A percentile compares a stretch with the other conserved stretches of the same genome.
phyloP scores from a whole-genome alignment of 2,888 invertebrate species.

The Sarcophaga variegata region DNA sequence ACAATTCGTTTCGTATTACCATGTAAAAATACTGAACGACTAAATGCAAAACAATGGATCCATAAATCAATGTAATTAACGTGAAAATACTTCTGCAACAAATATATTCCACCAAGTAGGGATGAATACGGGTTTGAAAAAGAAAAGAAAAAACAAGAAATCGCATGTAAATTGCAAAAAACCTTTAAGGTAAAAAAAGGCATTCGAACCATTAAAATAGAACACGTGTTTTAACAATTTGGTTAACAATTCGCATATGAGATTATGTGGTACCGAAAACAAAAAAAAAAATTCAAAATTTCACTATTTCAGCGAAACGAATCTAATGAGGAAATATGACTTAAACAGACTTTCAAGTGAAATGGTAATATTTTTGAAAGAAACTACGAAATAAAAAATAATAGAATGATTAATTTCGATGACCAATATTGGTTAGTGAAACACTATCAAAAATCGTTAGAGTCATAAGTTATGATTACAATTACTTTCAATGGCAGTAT shows the following conservation, averaged over 20 bases:
- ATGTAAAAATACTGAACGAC: constrained; percentile 61
- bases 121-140: constrained; percentile 24
- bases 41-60: constrained; percentile 90
- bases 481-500: too few relatives aligned
- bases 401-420: background rate
- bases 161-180: constrained; percentile 38
- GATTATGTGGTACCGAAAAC: too few relatives aligned
- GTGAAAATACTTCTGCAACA: constrained; percentile 58
- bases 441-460: too few relatives aligned
- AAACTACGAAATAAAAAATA: background rate
- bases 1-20: constrained; percentile 58
- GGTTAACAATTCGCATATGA: constrained; percentile 42
- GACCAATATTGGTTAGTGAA: background rate
- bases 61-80: constrained; percentile 97
- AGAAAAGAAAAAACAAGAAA: constrained; percentile 6
- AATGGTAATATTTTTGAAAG: constrained; percentile 11
- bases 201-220: constrained; percentile 57
- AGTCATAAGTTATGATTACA: too few relatives aligned
- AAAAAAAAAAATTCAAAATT: constrained; percentile 11
- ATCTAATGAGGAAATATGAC: constrained; percentile 44
- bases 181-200: constrained; percentile 58
- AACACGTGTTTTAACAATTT: constrained; percentile 67
- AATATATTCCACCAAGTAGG: constrained; percentile 47
- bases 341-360: constrained; percentile 26
- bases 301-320: constrained; percentile 27